Percentiles rank a stretch among this genome's conserved stretches.
phyloP scores from a whole-genome alignment of 2,888 invertebrate genomes.

The Nudaria mundana region DNA sequence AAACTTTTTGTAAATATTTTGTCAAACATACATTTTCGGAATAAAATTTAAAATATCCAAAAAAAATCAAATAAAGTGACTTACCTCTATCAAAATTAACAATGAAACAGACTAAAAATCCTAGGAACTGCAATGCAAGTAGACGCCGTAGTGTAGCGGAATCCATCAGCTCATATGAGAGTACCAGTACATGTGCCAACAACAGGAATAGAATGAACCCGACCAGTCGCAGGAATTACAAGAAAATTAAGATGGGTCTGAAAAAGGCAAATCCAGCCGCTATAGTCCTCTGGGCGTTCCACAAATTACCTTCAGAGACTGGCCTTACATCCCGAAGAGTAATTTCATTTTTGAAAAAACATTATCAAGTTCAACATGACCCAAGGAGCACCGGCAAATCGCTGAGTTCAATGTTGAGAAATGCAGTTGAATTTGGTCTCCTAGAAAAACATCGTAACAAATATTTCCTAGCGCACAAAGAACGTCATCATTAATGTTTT shows the following conservation, averaged over 20 bases:
- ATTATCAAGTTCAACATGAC: constrained; percentile 39
- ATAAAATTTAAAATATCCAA: constrained; percentile 5
- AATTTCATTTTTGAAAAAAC: constrained; percentile 50
- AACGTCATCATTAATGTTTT: too few species aligned
- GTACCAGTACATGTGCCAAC: neutral
- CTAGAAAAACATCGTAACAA: constrained; percentile 46
- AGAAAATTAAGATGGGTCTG: constrained; percentile 40
- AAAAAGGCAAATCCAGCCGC: constrained; percentile 50
- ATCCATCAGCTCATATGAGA: neutral
- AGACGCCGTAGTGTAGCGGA: neutral
- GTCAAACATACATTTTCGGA: neutral
- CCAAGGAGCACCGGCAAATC: constrained; percentile 46
- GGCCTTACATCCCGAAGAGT: constrained; percentile 55
- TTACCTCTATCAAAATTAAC: neutral
- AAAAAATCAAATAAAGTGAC: neutral
- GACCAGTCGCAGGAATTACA: constrained; percentile 14
- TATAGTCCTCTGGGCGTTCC: constrained; percentile 58
- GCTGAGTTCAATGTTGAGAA: constrained; percentile 45
- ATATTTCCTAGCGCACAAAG: constrained; percentile 34
- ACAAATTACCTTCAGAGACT: constrained; percentile 42
- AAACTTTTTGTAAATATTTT: constrained; percentile 1
- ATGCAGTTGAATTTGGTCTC: constrained; percentile 58
- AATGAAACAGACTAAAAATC: constrained; percentile 3
- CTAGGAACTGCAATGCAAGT: neutral
- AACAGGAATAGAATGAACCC: neutral